Conservation (phyloP, 1,140 invertebrate species). For the Metaphire vulgaris region DNA sequence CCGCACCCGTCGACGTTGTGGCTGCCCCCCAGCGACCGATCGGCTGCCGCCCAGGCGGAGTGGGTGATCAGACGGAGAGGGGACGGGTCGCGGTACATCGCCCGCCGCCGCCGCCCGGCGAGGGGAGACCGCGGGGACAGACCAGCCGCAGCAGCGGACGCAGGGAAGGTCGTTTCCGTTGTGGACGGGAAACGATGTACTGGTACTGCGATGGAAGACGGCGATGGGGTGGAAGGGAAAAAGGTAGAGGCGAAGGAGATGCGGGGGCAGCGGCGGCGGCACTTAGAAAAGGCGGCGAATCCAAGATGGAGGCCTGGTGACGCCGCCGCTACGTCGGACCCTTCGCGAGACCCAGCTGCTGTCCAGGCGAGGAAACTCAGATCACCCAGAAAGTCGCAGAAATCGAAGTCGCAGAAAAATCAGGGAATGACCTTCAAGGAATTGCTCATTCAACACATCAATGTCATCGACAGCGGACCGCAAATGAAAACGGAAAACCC, state of each 20-base stretch:
- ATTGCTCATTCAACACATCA: too few species aligned
- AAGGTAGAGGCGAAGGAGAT: not conserved
- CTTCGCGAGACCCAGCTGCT: too few species aligned
- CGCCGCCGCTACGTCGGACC: too few species aligned
- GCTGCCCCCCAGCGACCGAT: not conserved
- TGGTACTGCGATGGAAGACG: not conserved
- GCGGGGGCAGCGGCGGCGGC: not conserved
- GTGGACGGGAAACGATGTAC: not conserved
- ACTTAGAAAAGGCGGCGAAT: not conserved
- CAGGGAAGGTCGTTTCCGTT: too few species aligned
- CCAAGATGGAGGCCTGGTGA: too few species aligned
- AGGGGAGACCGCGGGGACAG: not conserved
- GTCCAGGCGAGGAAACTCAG: too few species aligned
- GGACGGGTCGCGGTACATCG: conserved; percentile 18
- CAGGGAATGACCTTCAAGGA: not conserved
- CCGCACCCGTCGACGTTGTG: too few species aligned
- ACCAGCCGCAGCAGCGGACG: not conserved
- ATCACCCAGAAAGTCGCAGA: too few species aligned
- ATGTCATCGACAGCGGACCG: too few species aligned
- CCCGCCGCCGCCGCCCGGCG: not conserved
- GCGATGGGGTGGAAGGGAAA: not conserved
- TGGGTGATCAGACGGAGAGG: conserved; percentile 10
- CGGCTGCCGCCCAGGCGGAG: not conserved
- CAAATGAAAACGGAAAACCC: not conserved
- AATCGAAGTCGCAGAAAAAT: not conserved